Conservation (phyloP, 1,140 invertebrate genomes). For the Eciton burchellii region DNA sequence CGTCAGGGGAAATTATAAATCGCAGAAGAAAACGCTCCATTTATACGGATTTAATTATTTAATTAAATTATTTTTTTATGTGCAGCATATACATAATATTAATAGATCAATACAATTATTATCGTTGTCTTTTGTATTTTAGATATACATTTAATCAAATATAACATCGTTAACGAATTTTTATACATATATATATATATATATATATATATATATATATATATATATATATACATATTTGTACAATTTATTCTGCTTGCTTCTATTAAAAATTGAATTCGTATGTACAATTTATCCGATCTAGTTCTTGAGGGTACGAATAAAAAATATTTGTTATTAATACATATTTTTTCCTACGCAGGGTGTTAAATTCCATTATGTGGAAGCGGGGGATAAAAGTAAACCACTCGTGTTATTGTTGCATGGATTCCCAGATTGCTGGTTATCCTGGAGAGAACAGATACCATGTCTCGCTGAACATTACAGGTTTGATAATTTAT, state of each 20-base stretch:
- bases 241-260: background rate
- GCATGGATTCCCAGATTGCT: conserved; percentile 93
- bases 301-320: background rate
- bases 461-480: conserved; percentile 86
- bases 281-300: background rate
- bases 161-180: background rate
- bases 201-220: no score
- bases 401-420: conserved; percentile 89
- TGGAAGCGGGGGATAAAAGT: conserved; percentile 87
- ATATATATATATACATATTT: no score
- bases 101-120: conserved; percentile 15
- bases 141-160: background rate
- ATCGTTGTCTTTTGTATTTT: background rate
- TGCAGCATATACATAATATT: background rate
- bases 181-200: no score
- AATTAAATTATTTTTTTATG: conserved; percentile 17
- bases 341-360: conserved; percentile 79
- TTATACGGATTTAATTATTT: conserved; percentile 11
- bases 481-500: conserved; percentile 82
- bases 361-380: conserved; percentile 92
- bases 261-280: conserved; percentile 11
- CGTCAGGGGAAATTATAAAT: conserved; percentile 13
- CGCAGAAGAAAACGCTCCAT: background rate
- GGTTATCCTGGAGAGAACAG: conserved; percentile 90
- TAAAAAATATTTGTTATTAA: background rate